Conservation (phyloP, 2,113 vertebrate species). For the Orcinus orca region DNA sequence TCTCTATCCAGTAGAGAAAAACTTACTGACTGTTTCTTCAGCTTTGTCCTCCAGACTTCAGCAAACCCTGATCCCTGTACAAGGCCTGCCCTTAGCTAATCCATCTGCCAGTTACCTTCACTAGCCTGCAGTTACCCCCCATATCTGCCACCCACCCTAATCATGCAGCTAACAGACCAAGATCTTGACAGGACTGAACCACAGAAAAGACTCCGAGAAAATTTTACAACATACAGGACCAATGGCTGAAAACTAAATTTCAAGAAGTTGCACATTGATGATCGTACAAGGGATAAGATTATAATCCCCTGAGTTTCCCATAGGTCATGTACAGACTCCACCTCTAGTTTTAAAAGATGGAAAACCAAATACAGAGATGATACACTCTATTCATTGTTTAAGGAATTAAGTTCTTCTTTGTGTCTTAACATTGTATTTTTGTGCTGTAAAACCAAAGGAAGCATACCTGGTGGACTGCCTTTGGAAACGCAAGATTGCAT, state of each 20-base stretch:
- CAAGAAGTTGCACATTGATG: neutral
- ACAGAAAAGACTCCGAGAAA: conserved; percentile 31
- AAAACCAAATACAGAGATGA: conserved; percentile 27
- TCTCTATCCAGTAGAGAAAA: neutral
- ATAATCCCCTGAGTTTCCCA: neutral
- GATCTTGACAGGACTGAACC: neutral
- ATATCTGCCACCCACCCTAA: neutral
- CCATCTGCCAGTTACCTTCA: neutral
- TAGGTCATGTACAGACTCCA: neutral
- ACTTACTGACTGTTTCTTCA: neutral
- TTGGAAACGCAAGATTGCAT: neutral
- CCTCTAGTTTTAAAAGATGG: neutral
- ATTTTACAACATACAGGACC: neutral
- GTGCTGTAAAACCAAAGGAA: neutral
- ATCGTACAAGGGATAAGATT: neutral
- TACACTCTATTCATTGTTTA: neutral
- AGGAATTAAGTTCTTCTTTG: neutral
- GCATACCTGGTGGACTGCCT: neutral
- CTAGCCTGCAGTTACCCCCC: neutral
- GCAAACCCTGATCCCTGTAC: neutral
- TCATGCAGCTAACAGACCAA: neutral
- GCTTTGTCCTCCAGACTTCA: neutral
- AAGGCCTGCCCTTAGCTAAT: neutral
- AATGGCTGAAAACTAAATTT: neutral
- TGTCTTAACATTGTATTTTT: neutral